Base-by-base conservation (phyloP, 1,140 invertebrate species). In the Onthophagus taurus region DNA sequence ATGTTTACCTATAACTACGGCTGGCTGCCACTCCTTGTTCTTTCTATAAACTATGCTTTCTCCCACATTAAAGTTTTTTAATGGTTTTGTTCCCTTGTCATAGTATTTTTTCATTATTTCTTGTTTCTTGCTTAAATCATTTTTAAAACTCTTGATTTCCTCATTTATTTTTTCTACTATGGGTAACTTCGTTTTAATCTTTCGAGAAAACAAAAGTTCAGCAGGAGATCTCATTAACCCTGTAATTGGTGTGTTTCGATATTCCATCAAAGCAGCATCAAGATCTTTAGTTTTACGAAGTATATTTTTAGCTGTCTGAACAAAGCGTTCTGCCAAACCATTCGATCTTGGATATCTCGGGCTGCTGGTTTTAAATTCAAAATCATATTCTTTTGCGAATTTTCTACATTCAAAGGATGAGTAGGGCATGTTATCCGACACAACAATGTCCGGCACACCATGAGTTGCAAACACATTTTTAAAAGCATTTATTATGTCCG, bases 291-390 rank as follows among this genome's bases (percentile, higher is more conserved):
- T 19, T 9, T 36, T 36, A 19, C 34, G 34, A 5, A 19, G 14
- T 19, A 36, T 36, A 36, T 36, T 17, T 11, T 21, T 36, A 12
- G 16, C 34, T 1, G 34, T 19, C 13, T 36, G 34, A 9, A 36
- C 34, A 12, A 36, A 36, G 11, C 34, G 18, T 19, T 36, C 14
- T 1, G 34, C 34, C n/a, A 36, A 11, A 9, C 34, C 34, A 36
- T 36, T 36, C 18, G 16, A 36, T 36, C 34, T 36, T 1, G 34
- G 17, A 17, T 36, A 36, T 4, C 13, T 7, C 6, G 34, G 34
- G 17, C 34, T 19, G 34, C 16, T 36, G 18, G 17, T 36, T 36
- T 36, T 14, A 36, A n/a, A 36, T 11, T 36, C 34, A 19, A 19
- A 36, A 2, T 12, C 17, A 36, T 19, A 36, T 12, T 6, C 6